Percentiles rank a stretch among this genome's conserved stretches.
phyloP scores from a whole-genome alignment of 2,888 invertebrate species.

The Cataglyphis albicans region DNA sequence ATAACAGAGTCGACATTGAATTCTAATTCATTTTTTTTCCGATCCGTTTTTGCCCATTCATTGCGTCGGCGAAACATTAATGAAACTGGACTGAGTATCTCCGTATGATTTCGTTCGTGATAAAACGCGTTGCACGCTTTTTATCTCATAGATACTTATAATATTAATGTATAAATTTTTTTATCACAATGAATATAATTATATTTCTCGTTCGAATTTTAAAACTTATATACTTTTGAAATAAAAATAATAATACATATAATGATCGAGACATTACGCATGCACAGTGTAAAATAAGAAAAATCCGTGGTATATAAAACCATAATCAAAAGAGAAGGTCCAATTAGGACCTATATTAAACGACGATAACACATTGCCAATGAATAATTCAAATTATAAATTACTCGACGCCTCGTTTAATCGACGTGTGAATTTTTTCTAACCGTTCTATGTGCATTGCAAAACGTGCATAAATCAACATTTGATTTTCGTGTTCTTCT shows the following conservation, averaged over 20 bases:
- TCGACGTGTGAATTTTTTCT: background rate
- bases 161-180: background rate
- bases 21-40: conserved; percentile 21
- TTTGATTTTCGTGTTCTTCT: background rate
- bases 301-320: background rate
- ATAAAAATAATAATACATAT: background rate
- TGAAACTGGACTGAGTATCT: background rate
- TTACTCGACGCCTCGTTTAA: background rate
- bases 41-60: background rate
- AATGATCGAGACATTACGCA: background rate
- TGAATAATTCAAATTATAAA: conserved; percentile 24
- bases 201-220: background rate
- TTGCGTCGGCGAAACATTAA: conserved; percentile 5
- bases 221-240: conserved; percentile 2
- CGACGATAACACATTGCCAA: background rate
- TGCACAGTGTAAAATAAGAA: background rate
- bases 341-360: background rate
- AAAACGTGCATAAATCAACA: conserved; percentile 29
- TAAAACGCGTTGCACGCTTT: background rate
- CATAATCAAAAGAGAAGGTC: background rate
- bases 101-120: background rate
- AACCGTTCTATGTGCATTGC: background rate
- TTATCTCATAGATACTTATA: background rate
- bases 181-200: background rate
- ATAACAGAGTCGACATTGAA: conserved; percentile 33